Conservation (phyloP, 2,113 vertebrate species). For the Lophius piscatorius region DNA sequence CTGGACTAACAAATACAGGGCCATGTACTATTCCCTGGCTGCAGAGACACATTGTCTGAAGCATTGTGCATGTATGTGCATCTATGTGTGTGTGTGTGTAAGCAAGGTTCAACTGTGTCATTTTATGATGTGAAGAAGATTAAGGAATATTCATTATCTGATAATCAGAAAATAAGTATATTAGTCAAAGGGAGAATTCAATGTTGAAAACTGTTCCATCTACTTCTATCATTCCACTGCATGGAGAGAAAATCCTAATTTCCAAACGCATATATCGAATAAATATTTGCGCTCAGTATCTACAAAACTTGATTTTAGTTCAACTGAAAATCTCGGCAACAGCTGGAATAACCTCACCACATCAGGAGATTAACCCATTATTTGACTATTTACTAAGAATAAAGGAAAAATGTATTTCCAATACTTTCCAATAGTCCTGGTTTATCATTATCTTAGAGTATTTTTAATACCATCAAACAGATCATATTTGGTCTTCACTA, state of each 20-base stretch:
- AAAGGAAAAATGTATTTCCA: background rate
- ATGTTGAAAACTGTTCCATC: background rate
- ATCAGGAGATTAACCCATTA: background rate
- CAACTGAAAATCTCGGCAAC: background rate
- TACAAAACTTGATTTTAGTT: background rate
- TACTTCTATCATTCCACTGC: no score
- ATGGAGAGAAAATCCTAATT: no score
- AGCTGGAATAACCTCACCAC: background rate
- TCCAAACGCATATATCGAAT: no score
- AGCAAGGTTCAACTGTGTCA: background rate
- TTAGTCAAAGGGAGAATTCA: no score
- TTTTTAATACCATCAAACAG: background rate
- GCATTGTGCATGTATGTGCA: background rate
- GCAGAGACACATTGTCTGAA: conserved; percentile 7
- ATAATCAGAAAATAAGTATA: no score
- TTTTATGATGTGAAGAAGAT: no score
- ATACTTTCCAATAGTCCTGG: no score
- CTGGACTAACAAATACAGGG: conserved; percentile 39
- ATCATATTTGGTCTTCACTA: background rate
- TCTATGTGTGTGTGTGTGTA: background rate
- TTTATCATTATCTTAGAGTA: no score
- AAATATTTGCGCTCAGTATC: no score
- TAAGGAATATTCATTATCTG: no score
- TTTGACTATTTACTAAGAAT: background rate
- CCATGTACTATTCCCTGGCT: conserved; percentile 32